A percentile compares a stretch with the other conserved stretches of the same genome.
phyloP scores from a whole-genome alignment of 2,797 vertebrate genomes.

The Lindbergichthys nudifrons region DNA sequence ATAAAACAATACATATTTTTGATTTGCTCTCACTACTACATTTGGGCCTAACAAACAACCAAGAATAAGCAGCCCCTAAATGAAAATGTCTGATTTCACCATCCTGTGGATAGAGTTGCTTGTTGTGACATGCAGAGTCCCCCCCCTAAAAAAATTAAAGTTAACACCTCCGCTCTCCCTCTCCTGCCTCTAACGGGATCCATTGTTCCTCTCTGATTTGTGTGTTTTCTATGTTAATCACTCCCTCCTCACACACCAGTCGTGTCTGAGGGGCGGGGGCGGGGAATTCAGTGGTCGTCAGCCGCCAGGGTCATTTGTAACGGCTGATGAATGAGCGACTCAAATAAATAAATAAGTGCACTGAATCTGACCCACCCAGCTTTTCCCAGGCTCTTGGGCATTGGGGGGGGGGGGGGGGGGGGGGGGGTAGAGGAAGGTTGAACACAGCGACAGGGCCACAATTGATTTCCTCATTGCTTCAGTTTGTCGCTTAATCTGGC shows the following conservation, averaged over 20 bases:
- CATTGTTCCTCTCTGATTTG: constrained; percentile 80
- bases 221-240: constrained; percentile 83
- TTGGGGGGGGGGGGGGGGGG: constrained; percentile 18
- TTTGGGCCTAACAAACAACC: neutral
- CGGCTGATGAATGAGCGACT: constrained; percentile 82
- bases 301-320: constrained; percentile 83
- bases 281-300: constrained; percentile 71
- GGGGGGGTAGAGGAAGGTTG: constrained; percentile 53
- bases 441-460: constrained; percentile 79
- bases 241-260: constrained; percentile 66
- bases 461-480: constrained; percentile 88
- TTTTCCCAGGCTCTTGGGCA: constrained; percentile 72
- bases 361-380: constrained; percentile 77
- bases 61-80: neutral
- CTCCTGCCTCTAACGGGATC: constrained; percentile 65
- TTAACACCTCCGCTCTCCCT: constrained; percentile 60
- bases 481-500: constrained; percentile 88
- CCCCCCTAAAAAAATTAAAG: neutral
- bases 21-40: neutral
- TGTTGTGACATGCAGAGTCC: constrained; percentile 31
- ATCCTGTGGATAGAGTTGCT: constrained; percentile 31
- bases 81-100: constrained; percentile 19
- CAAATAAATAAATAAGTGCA: constrained; percentile 85
- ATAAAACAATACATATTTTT: neutral
- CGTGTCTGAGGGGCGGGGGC: constrained; percentile 58